These are phyloP conservation scores for Microtus oregoni DNA, from an alignment of 2,113 vertebrate species.

Conservation along the genomic window DNA sequence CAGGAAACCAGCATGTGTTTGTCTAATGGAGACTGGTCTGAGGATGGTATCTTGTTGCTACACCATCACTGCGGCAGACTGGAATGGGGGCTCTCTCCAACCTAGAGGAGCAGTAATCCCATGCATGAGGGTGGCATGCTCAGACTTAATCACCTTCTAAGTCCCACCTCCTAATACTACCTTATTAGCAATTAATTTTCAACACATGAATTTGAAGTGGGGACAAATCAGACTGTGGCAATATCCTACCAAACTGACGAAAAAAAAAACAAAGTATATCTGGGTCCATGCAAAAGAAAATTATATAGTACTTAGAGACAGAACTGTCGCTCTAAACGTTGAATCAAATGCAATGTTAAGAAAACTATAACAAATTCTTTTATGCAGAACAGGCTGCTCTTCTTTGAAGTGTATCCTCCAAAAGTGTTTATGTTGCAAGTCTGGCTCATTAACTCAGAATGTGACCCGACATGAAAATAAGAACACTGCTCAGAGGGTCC, in stretches of 20 bases:
- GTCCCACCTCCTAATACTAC: not conserved
- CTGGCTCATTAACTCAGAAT: not conserved
- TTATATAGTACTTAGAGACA: not conserved
- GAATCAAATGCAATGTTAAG: not conserved
- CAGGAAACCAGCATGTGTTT: not conserved
- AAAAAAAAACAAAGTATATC: constrained; percentile 27
- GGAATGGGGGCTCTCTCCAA: not conserved
- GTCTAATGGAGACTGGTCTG: not conserved
- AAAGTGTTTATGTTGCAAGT: not conserved
- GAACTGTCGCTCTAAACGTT: not conserved
- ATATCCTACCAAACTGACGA: constrained; percentile 19
- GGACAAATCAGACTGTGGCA: not conserved
- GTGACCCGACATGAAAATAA: not conserved
- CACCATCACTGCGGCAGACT: no score
- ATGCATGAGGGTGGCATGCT: not conserved
- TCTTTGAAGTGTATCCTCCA: not conserved
- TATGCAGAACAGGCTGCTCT: not conserved
- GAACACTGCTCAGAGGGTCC: not conserved
- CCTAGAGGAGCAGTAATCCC: not conserved
- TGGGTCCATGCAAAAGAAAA: not conserved
- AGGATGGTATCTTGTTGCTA: not conserved
- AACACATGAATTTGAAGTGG: not conserved
- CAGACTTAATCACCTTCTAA: not conserved
- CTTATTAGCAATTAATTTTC: not conserved
- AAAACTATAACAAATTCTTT: not conserved